Evolutionary conservation across 2,797 vertebrate species (phyloP), one percentile per base, ranked within the genome.

Genomic region (Pelobates cultripes): DNA sequence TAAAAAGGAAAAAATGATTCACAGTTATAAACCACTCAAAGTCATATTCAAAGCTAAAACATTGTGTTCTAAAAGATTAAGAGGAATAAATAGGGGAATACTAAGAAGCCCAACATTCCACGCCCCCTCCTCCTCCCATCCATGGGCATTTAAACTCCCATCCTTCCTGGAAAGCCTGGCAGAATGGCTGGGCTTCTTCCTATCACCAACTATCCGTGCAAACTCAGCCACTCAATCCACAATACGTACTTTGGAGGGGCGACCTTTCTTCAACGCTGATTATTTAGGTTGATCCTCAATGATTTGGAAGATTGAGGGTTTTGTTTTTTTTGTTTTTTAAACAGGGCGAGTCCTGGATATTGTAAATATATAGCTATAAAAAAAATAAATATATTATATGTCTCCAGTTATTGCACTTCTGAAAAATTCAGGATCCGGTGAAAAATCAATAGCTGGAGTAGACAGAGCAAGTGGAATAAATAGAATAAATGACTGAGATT

Each of bases 101-200:
- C 42, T 61, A n/a, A 28, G 55, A 6, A 60, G 44, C 13, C 41
- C 70, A 10, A 45, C 70, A 51, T 67, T 73, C 78, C 73, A 61
- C 17, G 41, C 72, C 61, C 47, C 61, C 61, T 4, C 5, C 47
- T 28, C 28, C 28, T 28, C 28, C 28, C 28, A 60, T 2, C 4
- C 61, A 64, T 7, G 57, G 79, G 73, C 28, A 70, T 75, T 81
- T 75, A 81, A 70, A 81, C 63, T 43, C 61, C 71, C 42, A 28
- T 74, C 71, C 70, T 67, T 68, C 61, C 78, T 53, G 70, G 70
- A 51, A 63, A 43, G 66, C 63, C 66, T 3, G 42, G 17, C 73
- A 63, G 41, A 44, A 63, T 63, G 13, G 74, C 17, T 45, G 12
- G 61, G 74, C 74, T 15, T 47, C 43, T 12, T 53, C 51, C 42